These are phyloP conservation scores for Sphinx pinastri DNA, from an alignment of 2,888 invertebrate species.

Conservation along the genomic window DNA sequence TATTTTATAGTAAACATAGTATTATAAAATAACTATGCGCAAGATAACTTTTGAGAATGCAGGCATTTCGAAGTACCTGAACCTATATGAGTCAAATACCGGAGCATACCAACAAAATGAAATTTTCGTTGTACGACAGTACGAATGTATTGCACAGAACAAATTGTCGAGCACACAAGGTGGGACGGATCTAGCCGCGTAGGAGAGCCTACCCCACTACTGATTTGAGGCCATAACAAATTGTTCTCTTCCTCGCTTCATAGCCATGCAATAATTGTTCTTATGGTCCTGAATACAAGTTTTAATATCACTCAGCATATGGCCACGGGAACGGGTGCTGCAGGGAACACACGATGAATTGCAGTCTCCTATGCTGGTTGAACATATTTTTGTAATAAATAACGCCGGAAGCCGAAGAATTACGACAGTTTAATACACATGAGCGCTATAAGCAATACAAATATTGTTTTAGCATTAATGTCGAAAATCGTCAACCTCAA, in stretches of 20 bases:
- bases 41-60: background rate
- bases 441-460: background rate
- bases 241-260: slow-evolving; percentile 75
- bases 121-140: background rate
- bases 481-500: background rate
- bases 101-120: background rate
- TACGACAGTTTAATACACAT: background rate
- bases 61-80: background rate
- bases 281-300: slow-evolving; percentile 63
- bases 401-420: slow-evolving; percentile 14
- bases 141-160: slow-evolving; percentile 51
- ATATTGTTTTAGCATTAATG: background rate
- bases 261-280: slow-evolving; percentile 63
- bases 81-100: background rate
- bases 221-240: slow-evolving; percentile 82
- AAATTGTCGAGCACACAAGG: slow-evolving; percentile 53
- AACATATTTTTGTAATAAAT: slow-evolving; percentile 42
- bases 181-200: slow-evolving; percentile 67
- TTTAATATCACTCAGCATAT: slow-evolving; percentile 55
- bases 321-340: slow-evolving; percentile 60
- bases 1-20: too few relatives aligned
- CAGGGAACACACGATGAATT: slow-evolving; percentile 60
- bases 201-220: slow-evolving; percentile 77
- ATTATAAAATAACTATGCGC: background rate
- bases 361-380: slow-evolving; percentile 40